Evolutionary conservation across 1,140 invertebrate genomes (phyloP).

Genomic region (Trichogramma pretiosum): DNA sequence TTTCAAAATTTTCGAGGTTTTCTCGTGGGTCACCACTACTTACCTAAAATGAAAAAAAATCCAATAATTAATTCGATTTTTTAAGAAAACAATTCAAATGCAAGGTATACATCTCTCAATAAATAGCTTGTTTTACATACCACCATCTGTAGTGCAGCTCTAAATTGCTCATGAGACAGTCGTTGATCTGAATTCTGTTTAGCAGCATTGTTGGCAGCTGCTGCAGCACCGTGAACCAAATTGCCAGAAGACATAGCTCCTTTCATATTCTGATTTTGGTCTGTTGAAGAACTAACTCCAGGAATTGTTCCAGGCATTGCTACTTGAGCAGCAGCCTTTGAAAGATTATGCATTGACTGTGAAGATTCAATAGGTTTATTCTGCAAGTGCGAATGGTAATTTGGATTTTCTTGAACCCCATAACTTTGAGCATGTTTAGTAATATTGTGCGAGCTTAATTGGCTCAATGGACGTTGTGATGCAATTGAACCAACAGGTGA

Average conservation of each 20-base stretch:
- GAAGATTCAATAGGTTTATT: constrained; percentile 42
- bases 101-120: no score
- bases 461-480: constrained; percentile 42
- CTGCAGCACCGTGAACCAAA: constrained; percentile 26
- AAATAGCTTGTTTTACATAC: no score
- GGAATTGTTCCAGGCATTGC: constrained; percentile 25
- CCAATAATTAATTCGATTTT: not conserved
- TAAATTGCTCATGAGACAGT: constrained; percentile 94
- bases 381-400: constrained; percentile 35
- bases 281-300: constrained; percentile 42
- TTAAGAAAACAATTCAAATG: constrained; percentile 1
- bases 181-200: constrained; percentile 78
- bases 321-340: constrained; percentile 27
- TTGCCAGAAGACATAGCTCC: constrained; percentile 43
- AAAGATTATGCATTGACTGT: constrained; percentile 44
- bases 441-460: constrained; percentile 39
- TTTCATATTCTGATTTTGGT: constrained; percentile 60
- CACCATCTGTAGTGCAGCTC: constrained; percentile 91
- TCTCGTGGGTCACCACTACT: constrained; percentile 88
- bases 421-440: constrained; percentile 41
- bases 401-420: constrained; percentile 26
- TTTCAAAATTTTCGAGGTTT: constrained; percentile 83
- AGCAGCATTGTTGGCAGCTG: constrained; percentile 37
- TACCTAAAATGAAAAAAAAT: constrained; percentile 23
- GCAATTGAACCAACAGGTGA: constrained; percentile 50